A percentile compares a stretch with the other conserved stretches of the same genome.
These are phyloP conservation scores for Chrysolina oricalcia DNA, from an alignment of 2,888 invertebrate genomes.

Conservation along the genomic window DNA sequence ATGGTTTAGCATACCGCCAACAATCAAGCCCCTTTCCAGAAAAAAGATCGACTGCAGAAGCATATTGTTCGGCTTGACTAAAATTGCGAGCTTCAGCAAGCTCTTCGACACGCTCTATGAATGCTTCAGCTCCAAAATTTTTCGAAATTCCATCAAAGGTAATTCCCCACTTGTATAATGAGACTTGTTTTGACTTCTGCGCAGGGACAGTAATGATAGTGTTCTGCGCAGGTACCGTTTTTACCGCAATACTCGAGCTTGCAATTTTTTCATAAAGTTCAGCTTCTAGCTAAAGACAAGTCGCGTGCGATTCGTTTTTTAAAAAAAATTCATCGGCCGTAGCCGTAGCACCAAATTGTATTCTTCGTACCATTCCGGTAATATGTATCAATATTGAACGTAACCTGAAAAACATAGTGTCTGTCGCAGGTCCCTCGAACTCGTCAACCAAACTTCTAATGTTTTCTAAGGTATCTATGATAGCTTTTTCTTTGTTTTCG, in stretches of 20 bases:
- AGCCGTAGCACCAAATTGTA: background rate
- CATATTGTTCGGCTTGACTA: conserved; percentile 15
- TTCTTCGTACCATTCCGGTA: background rate
- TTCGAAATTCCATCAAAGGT: conserved; percentile 23
- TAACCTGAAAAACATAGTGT: background rate
- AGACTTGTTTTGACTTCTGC: background rate
- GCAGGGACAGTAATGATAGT: background rate
- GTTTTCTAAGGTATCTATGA: background rate
- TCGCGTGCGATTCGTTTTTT: background rate
- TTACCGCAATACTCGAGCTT: background rate
- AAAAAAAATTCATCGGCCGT: background rate
- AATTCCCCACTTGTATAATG: background rate
- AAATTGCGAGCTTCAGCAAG: conserved; percentile 10
- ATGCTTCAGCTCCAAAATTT: background rate
- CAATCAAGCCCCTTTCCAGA: conserved; percentile 8
- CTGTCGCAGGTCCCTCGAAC: background rate
- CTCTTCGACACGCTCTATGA: conserved; percentile 19
- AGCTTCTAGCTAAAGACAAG: background rate
- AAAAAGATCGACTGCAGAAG: conserved; percentile 19
- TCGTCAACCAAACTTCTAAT: background rate
- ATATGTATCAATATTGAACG: background rate
- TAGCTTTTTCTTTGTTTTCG: background rate
- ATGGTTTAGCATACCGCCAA: conserved; percentile 1
- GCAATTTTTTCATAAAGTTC: background rate
- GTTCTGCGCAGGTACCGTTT: too few species aligned